Conservation (phyloP, 2,888 invertebrate genomes). For the Halictus ligatus region DNA sequence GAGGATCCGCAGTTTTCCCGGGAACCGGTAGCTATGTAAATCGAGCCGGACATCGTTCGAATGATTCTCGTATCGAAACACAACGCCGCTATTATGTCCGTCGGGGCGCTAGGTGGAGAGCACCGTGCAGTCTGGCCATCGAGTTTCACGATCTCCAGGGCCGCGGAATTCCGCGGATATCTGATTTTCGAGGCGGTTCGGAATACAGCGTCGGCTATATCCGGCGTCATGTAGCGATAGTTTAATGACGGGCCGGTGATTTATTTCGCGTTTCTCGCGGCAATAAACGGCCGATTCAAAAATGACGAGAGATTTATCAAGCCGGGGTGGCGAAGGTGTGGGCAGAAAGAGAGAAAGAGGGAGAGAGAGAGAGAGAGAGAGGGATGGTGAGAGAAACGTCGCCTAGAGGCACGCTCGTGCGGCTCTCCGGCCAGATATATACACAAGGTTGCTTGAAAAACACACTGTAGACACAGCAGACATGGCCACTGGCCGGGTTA, state of each 20-base stretch:
- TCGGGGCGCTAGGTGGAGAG: not conserved
- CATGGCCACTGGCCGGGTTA: slow-evolving; percentile 78
- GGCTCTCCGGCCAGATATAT: slow-evolving; percentile 52
- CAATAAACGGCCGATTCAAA: slow-evolving; percentile 67
- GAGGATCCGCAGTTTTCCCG: not conserved
- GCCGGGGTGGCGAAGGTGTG: slow-evolving; percentile 26
- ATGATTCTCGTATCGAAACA: slow-evolving; percentile 27
- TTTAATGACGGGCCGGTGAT: slow-evolving; percentile 60
- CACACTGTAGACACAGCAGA: slow-evolving; percentile 76
- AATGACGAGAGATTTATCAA: slow-evolving; percentile 65
- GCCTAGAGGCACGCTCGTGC: slow-evolving; percentile 65
- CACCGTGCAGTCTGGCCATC: slow-evolving; percentile 10
- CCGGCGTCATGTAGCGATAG: slow-evolving; percentile 47
- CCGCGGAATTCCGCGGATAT: slow-evolving; percentile 40
- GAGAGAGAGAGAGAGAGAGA: not conserved
- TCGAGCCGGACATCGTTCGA: slow-evolving; percentile 8
- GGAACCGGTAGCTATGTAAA: not conserved
- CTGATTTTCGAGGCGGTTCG: slow-evolving; percentile 54
- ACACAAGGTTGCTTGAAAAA: slow-evolving; percentile 69
- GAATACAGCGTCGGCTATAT: slow-evolving; percentile 43
- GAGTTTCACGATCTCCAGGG: slow-evolving; percentile 27
- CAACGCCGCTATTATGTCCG: not conserved
- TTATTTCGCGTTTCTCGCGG: slow-evolving; percentile 62
- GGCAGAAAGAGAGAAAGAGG: slow-evolving; percentile 12
- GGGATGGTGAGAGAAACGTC: slow-evolving; percentile 22